Percentiles rank a stretch among this genome's conserved stretches.
phyloP scores from a whole-genome alignment of 2,888 invertebrate genomes.

The Drosophila hawaiiensis region DNA sequence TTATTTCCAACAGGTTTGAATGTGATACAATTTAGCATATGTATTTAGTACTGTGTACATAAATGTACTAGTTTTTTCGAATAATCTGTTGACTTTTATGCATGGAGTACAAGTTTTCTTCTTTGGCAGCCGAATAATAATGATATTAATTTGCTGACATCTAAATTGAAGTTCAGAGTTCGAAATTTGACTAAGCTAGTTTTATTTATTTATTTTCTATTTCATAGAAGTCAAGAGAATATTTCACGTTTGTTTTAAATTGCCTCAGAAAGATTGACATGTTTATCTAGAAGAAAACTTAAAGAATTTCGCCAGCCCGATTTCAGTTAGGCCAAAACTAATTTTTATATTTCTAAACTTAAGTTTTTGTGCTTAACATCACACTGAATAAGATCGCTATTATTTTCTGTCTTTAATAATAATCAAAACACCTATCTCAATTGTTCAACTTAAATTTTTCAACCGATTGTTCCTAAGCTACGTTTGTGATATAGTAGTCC shows the following conservation, averaged over 20 bases:
- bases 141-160: neutral
- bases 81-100: neutral
- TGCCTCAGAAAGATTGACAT: neutral
- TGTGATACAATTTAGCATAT: neutral
- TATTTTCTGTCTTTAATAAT: neutral
- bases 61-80: neutral
- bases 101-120: neutral
- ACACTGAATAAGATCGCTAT: neutral
- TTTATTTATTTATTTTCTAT: neutral
- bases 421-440: neutral
- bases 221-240: neutral
- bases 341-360: neutral
- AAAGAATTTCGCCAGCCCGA: neutral
- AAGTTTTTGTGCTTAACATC: neutral
- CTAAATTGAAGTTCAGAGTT: neutral
- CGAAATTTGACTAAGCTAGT: accelerated
- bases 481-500: neutral
- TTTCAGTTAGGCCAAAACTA: neutral
- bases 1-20: too few species aligned
- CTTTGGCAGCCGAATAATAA: neutral
- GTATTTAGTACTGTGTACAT: neutral
- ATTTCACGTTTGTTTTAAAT: neutral
- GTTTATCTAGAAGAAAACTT: neutral
- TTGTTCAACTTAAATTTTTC: neutral
- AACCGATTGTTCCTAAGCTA: neutral